These are phyloP conservation scores for Leptoclinus maculatus DNA, from an alignment of 2,797 vertebrate species.

Conservation along the genomic window DNA sequence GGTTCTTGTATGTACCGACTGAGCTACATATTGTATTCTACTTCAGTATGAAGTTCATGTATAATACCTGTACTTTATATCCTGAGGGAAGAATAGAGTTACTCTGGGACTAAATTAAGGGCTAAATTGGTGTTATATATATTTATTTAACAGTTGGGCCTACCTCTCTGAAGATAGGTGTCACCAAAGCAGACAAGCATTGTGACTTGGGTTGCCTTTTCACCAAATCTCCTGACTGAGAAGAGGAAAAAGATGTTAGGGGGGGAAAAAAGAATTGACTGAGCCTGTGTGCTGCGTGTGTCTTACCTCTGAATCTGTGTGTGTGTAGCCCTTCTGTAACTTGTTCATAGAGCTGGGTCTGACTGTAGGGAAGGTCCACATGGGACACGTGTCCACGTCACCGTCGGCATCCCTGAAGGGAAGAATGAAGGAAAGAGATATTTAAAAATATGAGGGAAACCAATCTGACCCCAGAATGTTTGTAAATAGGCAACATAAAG, in stretches of 20 bases:
- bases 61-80: background rate
- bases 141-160: background rate
- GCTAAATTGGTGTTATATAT: background rate
- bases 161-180: constrained; percentile 97
- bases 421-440: background rate
- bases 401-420: constrained; percentile 88
- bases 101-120: background rate
- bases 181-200: constrained; percentile 93
- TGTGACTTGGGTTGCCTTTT: constrained; percentile 95
- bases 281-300: background rate
- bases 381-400: constrained; percentile 90
- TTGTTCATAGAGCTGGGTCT: constrained; percentile 91
- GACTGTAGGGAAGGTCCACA: constrained; percentile 97
- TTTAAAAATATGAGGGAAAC: background rate
- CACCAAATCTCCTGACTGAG: constrained; percentile 88
- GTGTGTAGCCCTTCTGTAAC: constrained; percentile 89
- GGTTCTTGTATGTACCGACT: background rate
- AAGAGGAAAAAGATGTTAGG: background rate
- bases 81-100: background rate
- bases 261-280: background rate
- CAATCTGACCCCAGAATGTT: background rate
- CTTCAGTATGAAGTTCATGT: background rate
- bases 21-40: background rate
- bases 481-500: background rate
- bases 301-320: constrained; percentile 86